Evolutionary conservation across 2,113 vertebrate genomes (phyloP), one percentile per base, ranked within the genome.

Genomic region (Cyprinodon variegatus): DNA sequence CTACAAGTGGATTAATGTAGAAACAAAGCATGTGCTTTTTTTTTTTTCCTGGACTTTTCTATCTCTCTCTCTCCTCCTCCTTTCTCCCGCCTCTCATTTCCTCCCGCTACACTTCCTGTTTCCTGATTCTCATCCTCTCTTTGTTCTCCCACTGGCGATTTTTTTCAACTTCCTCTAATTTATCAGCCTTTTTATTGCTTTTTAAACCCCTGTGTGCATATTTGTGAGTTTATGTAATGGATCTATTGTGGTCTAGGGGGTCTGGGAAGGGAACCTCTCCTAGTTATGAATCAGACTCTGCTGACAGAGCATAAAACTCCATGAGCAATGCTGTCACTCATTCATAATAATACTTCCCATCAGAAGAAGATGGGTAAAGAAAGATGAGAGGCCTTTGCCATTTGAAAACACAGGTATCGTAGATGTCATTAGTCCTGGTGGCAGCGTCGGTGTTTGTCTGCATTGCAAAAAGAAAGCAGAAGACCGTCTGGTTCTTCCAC

Each of bases 101-200:
- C 87, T 87, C 79, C 76, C 71, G 86, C 78, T 79, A 84, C 83
- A 72, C 85, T 91, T 91, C 91, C 92, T 88, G 92, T 92, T 93
- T 92, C 89, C 90, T 90, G 90, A 45, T 80, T 83, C 68, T 78
- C 77, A 88, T 91, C 89, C 90, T 90, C 74, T 85, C 88, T 93
- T 91, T 91, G 90, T 93, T 91, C 78, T 78, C 70, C 68, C 72
- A 37, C 48, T 41, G 39, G 13, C 61, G 61, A 45, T 72, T 85
- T 77, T 38, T 38, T 65, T 70, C 70, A 70, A 15, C 59, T 72
- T 77, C 61, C 53, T 14, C 77, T 80, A 70, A 43, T 76, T 72
- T 63, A 3, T 39, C 46, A 13, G 17, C 38, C 61, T 17, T 68
- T 59, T 70, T 66, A 38, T 1, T 50, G 36, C 1, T 14, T 37